Conservation (phyloP, 2,888 invertebrate genomes). For the Himalopsyche anomala region DNA sequence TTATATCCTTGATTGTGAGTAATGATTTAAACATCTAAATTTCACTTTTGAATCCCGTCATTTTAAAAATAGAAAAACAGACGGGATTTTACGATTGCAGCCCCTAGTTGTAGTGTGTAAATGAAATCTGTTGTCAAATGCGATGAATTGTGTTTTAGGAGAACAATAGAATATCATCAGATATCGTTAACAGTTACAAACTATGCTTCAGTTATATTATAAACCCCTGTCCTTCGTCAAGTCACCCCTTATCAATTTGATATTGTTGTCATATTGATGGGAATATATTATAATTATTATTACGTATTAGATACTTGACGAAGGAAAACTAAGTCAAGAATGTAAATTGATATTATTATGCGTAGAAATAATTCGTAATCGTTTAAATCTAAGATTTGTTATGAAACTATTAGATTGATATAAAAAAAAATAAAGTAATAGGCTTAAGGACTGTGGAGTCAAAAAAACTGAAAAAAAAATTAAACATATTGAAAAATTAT, state of each 20-base stretch:
- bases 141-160: slow-evolving; percentile 9
- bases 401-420: no score
- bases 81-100: no score
- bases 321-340: neutral
- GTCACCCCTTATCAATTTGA: slow-evolving; percentile 19
- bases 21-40: no score
- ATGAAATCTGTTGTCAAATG: neutral
- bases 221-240: slow-evolving; percentile 11
- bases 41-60: no score
- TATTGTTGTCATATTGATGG: slow-evolving; percentile 22
- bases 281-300: slow-evolving; percentile 17
- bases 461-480: no score
- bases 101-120: neutral
- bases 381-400: no score
- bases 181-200: slow-evolving; percentile 9
- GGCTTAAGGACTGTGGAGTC: no score
- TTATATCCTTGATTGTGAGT: no score
- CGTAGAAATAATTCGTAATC: no score
- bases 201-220: slow-evolving; percentile 15
- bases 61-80: no score
- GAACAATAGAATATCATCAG: slow-evolving; percentile 6
- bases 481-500: no score
- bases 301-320: neutral
- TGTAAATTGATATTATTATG: neutral
- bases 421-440: no score